A percentile compares a stretch with the other conserved stretches of the same genome.
Evolutionary conservation across 2,888 invertebrate species (phyloP).

Genomic region (Cosmia pyralina): DNA sequence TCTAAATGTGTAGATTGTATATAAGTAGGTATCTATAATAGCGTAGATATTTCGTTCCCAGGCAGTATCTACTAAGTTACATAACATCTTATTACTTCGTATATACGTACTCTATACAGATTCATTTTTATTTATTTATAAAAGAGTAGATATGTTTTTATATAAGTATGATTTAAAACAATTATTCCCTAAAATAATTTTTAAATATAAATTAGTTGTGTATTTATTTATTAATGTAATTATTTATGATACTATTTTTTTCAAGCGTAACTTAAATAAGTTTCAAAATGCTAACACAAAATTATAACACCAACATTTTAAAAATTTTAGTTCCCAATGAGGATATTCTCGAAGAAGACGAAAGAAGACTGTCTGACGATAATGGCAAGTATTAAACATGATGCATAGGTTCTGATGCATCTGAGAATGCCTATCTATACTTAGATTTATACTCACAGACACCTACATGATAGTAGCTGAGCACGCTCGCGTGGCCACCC

Average conservation of each 20-base stretch:
- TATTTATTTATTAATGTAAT: slow-evolving; percentile 12
- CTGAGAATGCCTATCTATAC: slow-evolving; percentile 14
- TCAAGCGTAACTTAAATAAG: not conserved
- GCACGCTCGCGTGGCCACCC: slow-evolving; percentile 94
- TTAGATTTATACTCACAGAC: slow-evolving; percentile 70
- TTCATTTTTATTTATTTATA: slow-evolving; percentile 14
- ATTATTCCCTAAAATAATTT: slow-evolving; percentile 7
- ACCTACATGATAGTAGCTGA: slow-evolving; percentile 90
- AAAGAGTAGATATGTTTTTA: not conserved
- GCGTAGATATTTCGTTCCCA: not conserved
- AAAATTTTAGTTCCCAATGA: slow-evolving; percentile 87
- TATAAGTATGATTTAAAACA: not conserved
- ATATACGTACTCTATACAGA: not conserved
- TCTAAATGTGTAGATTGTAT: slow-evolving; percentile 5
- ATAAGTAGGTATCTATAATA: not conserved
- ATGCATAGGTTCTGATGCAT: not conserved
- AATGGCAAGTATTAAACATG: slow-evolving; percentile 75
- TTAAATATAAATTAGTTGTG: slow-evolving; percentile 9
- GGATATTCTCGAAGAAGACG: slow-evolving; percentile 89
- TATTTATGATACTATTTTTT: not conserved
- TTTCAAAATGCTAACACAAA: slow-evolving; percentile 3
- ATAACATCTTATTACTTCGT: not conserved
- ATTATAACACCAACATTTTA: slow-evolving; percentile 43
- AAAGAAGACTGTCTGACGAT: slow-evolving; percentile 85
- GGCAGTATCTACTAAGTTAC: not conserved